Conservation (phyloP, 35 echinoderm and acorn worm species). For the Nesometra sesokonis region DNA sequence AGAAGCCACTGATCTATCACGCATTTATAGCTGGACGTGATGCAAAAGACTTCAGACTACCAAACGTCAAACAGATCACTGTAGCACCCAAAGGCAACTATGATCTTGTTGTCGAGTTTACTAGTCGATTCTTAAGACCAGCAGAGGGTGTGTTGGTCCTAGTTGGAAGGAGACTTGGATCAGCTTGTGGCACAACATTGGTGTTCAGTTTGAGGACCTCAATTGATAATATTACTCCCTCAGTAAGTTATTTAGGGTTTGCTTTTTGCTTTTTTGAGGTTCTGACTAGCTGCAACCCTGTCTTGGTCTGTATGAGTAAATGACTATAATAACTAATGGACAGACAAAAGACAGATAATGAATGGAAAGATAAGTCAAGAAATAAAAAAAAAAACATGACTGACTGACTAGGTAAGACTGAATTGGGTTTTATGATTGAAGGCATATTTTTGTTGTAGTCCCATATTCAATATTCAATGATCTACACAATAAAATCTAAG, state of each 20-base stretch:
- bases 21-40: conserved; percentile 80
- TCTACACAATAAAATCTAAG: no score
- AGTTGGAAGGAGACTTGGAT: conserved; percentile 75
- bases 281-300: no score
- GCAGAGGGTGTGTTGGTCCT: conserved; percentile 80
- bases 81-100: conserved; percentile 59
- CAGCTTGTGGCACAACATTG: conserved; percentile 72
- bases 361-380: no score
- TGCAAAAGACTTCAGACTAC: conserved; percentile 72
- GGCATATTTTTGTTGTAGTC: no score
- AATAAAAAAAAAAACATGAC: no score
- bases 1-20: conserved; percentile 83
- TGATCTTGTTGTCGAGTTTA: conserved; percentile 71
- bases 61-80: conserved; percentile 48
- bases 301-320: no score
- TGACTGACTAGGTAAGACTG: no score
- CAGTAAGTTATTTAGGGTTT: conserved; percentile 36
- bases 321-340: no score
- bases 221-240: conserved; percentile 82
- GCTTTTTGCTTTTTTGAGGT: no score
- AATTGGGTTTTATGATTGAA: no score
- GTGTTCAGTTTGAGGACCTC: conserved; percentile 88
- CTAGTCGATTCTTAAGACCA: conserved; percentile 84
- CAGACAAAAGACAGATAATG: no score
- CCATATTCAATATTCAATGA: no score